phyloP scores from a whole-genome alignment of 1,140 invertebrate genomes.

The Drosophila hydei region DNA sequence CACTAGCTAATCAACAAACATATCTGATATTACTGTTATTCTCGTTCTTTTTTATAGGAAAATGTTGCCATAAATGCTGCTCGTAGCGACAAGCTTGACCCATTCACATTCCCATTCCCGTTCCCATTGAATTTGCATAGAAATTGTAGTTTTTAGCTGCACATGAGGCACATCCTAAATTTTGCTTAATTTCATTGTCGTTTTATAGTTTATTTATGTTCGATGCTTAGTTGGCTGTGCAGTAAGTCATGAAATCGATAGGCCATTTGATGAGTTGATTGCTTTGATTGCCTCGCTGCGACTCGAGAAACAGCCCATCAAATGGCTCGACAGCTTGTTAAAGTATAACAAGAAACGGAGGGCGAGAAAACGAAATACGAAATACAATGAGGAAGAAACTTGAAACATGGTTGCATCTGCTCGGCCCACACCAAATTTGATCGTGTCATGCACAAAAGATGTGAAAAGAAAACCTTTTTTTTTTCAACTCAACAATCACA shows the following conservation, averaged over 20 bases:
- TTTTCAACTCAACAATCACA: conserved; percentile 26
- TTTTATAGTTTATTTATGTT: conserved; percentile 9
- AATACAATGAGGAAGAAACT: conserved; percentile 4
- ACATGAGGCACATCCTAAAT: background rate
- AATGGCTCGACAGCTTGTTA: conserved; percentile 48
- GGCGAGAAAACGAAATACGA: background rate
- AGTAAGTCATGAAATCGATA: conserved; percentile 19
- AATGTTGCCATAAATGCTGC: no score
- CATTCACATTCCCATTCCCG: background rate
- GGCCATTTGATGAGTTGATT: conserved; percentile 18
- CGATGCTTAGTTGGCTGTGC: conserved; percentile 7
- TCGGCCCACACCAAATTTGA: conserved; percentile 40
- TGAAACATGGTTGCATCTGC: conserved; percentile 19
- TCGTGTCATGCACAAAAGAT: conserved; percentile 30
- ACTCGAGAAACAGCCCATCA: conserved; percentile 30
- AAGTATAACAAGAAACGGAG: conserved; percentile 20
- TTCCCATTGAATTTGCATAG: background rate
- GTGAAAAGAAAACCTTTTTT: conserved; percentile 10
- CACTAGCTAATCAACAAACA: no score
- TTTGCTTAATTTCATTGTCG: conserved; percentile 1
- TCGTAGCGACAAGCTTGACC: no score
- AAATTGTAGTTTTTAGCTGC: conserved; percentile 1
- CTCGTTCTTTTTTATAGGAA: no score
- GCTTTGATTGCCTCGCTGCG: conserved; percentile 4
- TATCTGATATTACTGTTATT: no score